These are phyloP conservation scores for Lepus europaeus DNA, from an alignment of 2,113 vertebrate genomes.

Conservation along the genomic window DNA sequence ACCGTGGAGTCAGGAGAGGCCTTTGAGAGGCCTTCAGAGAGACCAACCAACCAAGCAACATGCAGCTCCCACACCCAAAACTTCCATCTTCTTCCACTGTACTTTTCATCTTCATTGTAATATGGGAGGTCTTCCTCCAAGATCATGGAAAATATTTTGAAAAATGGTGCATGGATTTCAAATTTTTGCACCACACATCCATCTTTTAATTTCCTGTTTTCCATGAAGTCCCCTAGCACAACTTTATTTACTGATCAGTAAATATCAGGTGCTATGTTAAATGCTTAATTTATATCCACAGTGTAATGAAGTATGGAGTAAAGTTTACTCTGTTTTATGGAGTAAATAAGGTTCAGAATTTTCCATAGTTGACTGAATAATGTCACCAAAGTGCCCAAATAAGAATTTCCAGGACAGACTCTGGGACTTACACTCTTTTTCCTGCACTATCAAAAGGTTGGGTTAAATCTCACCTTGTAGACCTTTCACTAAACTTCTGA, in stretches of 20 bases:
- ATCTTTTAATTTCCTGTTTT: no score
- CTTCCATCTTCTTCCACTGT: not conserved
- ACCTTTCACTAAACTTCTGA: slow-evolving; percentile 17
- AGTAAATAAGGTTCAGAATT: not conserved
- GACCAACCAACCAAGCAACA: not conserved
- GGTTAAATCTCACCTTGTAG: not conserved
- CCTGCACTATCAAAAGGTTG: not conserved
- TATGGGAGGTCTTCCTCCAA: no score
- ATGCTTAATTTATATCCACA: not conserved
- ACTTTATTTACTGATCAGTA: not conserved
- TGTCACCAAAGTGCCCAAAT: not conserved
- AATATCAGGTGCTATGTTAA: not conserved
- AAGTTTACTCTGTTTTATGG: not conserved
- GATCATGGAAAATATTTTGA: no score
- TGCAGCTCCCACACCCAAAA: not conserved
- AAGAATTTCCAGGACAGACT: not conserved
- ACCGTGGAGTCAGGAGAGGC: not conserved
- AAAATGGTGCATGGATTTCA: no score
- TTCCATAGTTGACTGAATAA: not conserved
- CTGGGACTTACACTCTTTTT: not conserved
- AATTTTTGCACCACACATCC: no score
- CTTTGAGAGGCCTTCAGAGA: not conserved
- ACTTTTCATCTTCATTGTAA: not conserved
- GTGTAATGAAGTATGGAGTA: not conserved
- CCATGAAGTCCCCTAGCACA: not conserved